Evolutionary conservation across 2,888 invertebrate genomes (phyloP).

Genomic region (Aphidius colemani): DNA sequence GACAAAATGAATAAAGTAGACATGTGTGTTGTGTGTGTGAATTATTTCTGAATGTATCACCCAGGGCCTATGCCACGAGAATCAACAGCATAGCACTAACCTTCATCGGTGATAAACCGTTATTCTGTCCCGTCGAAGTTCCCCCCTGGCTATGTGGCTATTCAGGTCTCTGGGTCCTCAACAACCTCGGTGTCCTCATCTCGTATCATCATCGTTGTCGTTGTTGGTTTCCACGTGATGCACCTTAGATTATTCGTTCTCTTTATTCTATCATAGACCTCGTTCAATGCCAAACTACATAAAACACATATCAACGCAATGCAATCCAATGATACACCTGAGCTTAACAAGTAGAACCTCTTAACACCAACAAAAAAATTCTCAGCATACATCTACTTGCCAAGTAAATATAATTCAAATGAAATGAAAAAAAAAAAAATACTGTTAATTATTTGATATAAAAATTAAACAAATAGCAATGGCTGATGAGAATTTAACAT

Average conservation of each 20-base stretch:
- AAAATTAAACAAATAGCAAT: too few species aligned
- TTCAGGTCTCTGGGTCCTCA: conserved; percentile 60
- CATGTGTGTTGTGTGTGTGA: conserved; percentile 6
- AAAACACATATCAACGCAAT: too few species aligned
- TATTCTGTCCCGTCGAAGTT: conserved; percentile 55
- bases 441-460: too few species aligned
- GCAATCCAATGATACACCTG: too few species aligned
- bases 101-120: conserved; percentile 57
- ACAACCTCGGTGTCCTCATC: conserved; percentile 20
- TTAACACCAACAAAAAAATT: too few species aligned
- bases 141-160: conserved; percentile 51
- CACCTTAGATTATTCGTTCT: conserved; percentile 20
- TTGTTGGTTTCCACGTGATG: conserved; percentile 7
- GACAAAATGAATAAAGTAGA: not conserved
- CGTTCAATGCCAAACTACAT: too few species aligned
- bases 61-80: conserved; percentile 27
- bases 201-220: conserved; percentile 1
- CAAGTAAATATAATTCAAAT: too few species aligned
- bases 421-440: too few species aligned
- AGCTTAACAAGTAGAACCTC: too few species aligned
- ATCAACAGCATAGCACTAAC: conserved; percentile 47
- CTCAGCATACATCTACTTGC: too few species aligned
- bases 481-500: too few species aligned
- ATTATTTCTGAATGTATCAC: conserved; percentile 1
- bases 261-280: not conserved